Evolutionary conservation across 2,888 invertebrate species (phyloP).

Genomic region (Linyphia triangularis): DNA sequence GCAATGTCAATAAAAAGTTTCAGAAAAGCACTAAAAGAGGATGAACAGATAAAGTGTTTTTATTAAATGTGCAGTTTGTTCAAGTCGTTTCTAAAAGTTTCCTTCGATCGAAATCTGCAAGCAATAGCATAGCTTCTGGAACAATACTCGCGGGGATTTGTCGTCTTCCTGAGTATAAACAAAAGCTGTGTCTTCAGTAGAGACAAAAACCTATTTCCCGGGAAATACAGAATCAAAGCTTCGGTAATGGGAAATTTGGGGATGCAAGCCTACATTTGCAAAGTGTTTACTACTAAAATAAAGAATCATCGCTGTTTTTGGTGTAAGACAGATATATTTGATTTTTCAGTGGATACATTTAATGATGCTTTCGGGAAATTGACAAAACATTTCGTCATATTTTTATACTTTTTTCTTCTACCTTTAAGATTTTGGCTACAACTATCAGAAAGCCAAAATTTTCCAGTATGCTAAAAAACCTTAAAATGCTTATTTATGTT

Average conservation of each 20-base stretch:
- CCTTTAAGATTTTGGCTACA: no score
- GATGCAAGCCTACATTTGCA: neutral
- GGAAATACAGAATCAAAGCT: neutral
- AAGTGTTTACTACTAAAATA: neutral
- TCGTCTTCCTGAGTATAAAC: neutral
- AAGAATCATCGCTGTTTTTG: no score
- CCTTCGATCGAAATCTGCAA: neutral
- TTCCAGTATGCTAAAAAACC: no score
- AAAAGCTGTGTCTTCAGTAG: no score
- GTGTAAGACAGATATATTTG: no score
- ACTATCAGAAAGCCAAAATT: no score
- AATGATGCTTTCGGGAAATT: no score
- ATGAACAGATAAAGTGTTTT: conserved; percentile 20
- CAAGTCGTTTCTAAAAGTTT: conserved; percentile 24
- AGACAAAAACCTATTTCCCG: neutral
- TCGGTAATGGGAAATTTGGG: neutral
- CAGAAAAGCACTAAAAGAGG: neutral
- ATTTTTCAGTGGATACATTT: no score
- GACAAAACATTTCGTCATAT: no score
- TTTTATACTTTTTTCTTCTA: no score
- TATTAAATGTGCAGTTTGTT: conserved; percentile 24
- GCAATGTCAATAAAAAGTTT: conserved; percentile 42
- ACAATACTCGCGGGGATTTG: neutral
- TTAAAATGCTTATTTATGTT: no score
- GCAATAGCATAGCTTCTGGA: neutral